Base-by-base conservation (phyloP, 2,888 invertebrate species). In the Orthonevra nobilis region DNA sequence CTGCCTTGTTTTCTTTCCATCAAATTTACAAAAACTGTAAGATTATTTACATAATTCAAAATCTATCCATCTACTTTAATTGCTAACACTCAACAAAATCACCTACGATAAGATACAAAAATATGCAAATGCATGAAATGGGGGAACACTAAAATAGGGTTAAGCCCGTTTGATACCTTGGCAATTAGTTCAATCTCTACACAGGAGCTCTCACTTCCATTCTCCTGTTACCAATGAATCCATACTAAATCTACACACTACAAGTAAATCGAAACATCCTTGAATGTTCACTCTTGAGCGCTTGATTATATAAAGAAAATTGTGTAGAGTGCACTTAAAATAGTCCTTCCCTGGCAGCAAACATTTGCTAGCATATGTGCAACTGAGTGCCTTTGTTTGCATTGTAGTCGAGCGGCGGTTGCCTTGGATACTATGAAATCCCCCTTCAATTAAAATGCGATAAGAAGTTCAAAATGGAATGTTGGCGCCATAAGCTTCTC, bases 401-500 rank as follows among this genome's bases (percentile, higher is more conserved):
- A 12, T 42, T 60, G 40, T 42, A 48, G 56, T 23, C 19, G 14
- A 56, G 20, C 38, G 17, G 19, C 40, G 15, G 38, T 30, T 58
- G 58, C 68, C 68, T 23, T 68, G 58, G 68, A 19, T 58, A 68
- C 68, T 17, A 15, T 26, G 34, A 50, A 58, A 69, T 34, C n/a
- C 48, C 50, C 40, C 58, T 40, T 69, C 58, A 60, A 69, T 69
- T 69, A 42, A 69, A 69, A 58, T 48, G 40, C 58, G 40, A 58
- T 58, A 69, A 66, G 46, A 66, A 42, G 50, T 69, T 50, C 12
- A 20, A 50, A 58, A 58, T 32, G 40, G 10, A 50, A 28, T 26
- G 58, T 12, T 32, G 58, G 48, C 68, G 40, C 58, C 30, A 46
- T 14, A 28, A 20, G 12, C 23, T 50, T 32, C 17, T 23, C 40